These are phyloP conservation scores for Xenopus borealis DNA, from an alignment of 2,113 vertebrate species.

Conservation along the genomic window DNA sequence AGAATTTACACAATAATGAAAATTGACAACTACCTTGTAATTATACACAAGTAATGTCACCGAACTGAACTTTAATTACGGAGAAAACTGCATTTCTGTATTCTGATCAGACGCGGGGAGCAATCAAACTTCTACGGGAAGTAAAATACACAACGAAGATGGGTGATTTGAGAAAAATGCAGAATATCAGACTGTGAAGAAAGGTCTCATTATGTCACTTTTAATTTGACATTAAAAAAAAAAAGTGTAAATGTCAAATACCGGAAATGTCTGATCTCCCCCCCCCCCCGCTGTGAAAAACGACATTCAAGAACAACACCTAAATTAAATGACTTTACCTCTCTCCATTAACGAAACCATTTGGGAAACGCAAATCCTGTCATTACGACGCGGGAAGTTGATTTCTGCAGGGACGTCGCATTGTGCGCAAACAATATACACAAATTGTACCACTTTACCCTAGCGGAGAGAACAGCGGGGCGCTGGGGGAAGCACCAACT, in stretches of 20 bases:
- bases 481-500: slow-evolving; percentile 23
- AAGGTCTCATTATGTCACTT: slow-evolving; percentile 30
- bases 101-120: slow-evolving; percentile 59
- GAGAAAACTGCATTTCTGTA: slow-evolving; percentile 61
- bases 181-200: slow-evolving; percentile 45
- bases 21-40: slow-evolving; percentile 74
- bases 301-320: slow-evolving; percentile 42
- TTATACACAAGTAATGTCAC: slow-evolving; percentile 71
- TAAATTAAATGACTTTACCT: slow-evolving; percentile 33
- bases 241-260: slow-evolving; percentile 39
- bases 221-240: slow-evolving; percentile 27
- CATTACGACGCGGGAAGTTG: slow-evolving; percentile 38
- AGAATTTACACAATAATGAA: slow-evolving; percentile 56
- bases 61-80: slow-evolving; percentile 77
- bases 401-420: slow-evolving; percentile 25
- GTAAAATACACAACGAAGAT: too few relatives aligned
- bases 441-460: slow-evolving; percentile 13
- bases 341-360: slow-evolving; percentile 26
- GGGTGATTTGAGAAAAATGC: slow-evolving; percentile 25
- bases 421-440: slow-evolving; percentile 30
- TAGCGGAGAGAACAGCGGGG: slow-evolving; percentile 9
- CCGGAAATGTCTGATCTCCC: slow-evolving; percentile 36
- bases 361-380: slow-evolving; percentile 42
- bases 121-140: slow-evolving; percentile 54
- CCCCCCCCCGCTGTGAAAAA: slow-evolving; percentile 30